A percentile compares a stretch with the other conserved stretches of the same genome.
These are phyloP conservation scores for Microchrysa polita DNA, from an alignment of 2,888 invertebrate species.

Conservation along the genomic window DNA sequence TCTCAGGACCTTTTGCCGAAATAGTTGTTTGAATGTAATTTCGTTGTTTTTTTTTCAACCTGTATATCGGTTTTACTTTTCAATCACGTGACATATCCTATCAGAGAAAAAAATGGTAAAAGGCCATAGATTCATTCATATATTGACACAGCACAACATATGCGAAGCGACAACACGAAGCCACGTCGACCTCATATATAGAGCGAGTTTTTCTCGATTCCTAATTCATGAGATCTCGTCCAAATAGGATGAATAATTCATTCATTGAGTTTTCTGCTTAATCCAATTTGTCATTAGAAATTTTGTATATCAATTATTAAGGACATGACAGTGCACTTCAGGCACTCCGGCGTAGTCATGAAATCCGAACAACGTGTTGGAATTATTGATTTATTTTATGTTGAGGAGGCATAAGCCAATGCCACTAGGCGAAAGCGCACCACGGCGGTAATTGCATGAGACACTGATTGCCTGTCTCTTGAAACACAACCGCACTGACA, in stretches of 20 bases:
- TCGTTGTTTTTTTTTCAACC: neutral
- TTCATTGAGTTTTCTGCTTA: slow-evolving; percentile 22
- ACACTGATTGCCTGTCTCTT: neutral
- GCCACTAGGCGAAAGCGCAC: neutral
- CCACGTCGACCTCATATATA: neutral
- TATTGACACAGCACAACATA: neutral
- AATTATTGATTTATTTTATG: neutral
- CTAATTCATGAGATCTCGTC: slow-evolving; percentile 30
- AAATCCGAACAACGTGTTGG: neutral
- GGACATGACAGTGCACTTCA: neutral
- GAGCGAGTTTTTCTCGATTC: neutral
- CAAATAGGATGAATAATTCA: slow-evolving; percentile 26
- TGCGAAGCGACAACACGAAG: neutral
- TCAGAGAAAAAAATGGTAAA: neutral
- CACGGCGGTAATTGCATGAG: neutral
- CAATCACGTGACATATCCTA: slow-evolving; percentile 15
- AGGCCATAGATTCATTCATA: too few relatives aligned
- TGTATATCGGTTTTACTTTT: neutral
- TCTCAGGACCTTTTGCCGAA: neutral
- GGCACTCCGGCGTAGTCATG: neutral
- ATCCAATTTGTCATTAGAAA: slow-evolving; percentile 26
- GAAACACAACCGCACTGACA: too few relatives aligned
- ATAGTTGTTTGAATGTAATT: too few relatives aligned
- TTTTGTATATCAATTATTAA: neutral
- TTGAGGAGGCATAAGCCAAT: neutral